phyloP scores from a whole-genome alignment of 2,888 invertebrate genomes.

The Augiades crinisus region DNA sequence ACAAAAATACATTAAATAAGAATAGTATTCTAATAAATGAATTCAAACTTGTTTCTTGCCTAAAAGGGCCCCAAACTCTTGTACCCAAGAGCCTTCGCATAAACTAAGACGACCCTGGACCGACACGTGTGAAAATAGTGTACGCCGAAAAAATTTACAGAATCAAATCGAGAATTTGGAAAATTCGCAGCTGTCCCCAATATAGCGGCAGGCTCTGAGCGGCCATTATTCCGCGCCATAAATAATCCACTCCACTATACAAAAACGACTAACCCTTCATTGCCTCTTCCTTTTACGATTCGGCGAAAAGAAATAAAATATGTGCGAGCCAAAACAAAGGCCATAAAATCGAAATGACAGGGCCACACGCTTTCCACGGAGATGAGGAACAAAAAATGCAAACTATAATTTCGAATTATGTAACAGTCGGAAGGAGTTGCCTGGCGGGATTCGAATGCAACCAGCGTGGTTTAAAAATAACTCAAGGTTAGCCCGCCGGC shows the following conservation, averaged over 20 bases:
- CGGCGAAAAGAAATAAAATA: slow-evolving; percentile 76
- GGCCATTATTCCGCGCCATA: slow-evolving; percentile 73
- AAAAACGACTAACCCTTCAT: slow-evolving; percentile 77
- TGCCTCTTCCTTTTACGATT: slow-evolving; percentile 80
- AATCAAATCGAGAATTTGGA: slow-evolving; percentile 43
- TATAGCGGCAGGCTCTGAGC: slow-evolving; percentile 51
- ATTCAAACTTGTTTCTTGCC: no score
- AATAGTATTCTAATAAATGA: no score
- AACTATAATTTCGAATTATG: slow-evolving; percentile 77
- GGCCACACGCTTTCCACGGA: slow-evolving; percentile 74
- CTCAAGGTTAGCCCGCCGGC: slow-evolving; percentile 72
- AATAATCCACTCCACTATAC: slow-evolving; percentile 63
- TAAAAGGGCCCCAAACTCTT: no score
- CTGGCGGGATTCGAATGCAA: slow-evolving; percentile 71
- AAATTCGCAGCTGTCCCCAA: slow-evolving; percentile 59
- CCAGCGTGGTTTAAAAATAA: slow-evolving; percentile 72
- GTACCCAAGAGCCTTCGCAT: no score
- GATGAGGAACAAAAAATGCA: slow-evolving; percentile 54
- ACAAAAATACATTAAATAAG: no score
- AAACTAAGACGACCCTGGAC: slow-evolving; percentile 28
- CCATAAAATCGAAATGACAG: slow-evolving; percentile 74
- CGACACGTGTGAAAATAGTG: slow-evolving; percentile 20
- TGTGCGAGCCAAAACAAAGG: slow-evolving; percentile 76
- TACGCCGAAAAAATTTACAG: slow-evolving; percentile 31
- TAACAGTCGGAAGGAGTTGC: slow-evolving; percentile 77